phyloP scores from a whole-genome alignment of 92 coral and sea anemone genomes.

The Palythoa caribaeorum region DNA sequence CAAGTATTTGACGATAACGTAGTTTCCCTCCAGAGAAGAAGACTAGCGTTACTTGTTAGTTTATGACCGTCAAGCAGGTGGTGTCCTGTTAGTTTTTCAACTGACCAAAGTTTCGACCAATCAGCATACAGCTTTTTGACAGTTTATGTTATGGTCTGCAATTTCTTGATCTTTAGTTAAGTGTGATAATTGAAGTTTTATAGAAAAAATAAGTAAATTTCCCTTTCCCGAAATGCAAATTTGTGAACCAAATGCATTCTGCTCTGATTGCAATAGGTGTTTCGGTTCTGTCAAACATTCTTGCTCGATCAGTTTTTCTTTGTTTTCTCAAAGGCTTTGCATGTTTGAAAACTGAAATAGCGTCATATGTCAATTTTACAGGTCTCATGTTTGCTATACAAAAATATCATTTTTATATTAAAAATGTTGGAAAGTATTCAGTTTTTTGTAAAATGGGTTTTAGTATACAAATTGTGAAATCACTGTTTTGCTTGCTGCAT shows the following conservation, averaged over 20 bases:
- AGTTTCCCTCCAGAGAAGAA: slow-evolving; percentile 83
- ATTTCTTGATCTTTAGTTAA: slow-evolving; percentile 76
- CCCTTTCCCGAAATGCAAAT: neutral
- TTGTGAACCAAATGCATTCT: neutral
- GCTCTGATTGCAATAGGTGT: neutral
- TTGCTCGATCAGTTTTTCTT: neutral
- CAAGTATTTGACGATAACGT: slow-evolving; percentile 99
- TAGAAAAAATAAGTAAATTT: slow-evolving; percentile 30
- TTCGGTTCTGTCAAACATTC: neutral
- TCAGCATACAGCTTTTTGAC: slow-evolving; percentile 61
- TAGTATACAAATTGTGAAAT: neutral
- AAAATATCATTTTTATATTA: neutral
- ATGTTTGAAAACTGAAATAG: slow-evolving; percentile 32
- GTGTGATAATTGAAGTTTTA: slow-evolving; percentile 41
- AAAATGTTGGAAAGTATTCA: neutral
- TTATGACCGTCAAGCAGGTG: slow-evolving; percentile 77
- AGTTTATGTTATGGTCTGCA: slow-evolving; percentile 69
- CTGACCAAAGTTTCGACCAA: slow-evolving; percentile 69
- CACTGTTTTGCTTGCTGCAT: neutral
- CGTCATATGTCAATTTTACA: slow-evolving; percentile 41
- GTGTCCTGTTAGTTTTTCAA: slow-evolving; percentile 59
- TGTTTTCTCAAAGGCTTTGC: neutral
- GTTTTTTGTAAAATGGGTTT: neutral
- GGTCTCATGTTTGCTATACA: slow-evolving; percentile 2
- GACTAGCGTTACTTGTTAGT: slow-evolving; percentile 79